Evolutionary conservation across 2,113 vertebrate genomes (phyloP).

Genomic region (Octodon degus): DNA sequence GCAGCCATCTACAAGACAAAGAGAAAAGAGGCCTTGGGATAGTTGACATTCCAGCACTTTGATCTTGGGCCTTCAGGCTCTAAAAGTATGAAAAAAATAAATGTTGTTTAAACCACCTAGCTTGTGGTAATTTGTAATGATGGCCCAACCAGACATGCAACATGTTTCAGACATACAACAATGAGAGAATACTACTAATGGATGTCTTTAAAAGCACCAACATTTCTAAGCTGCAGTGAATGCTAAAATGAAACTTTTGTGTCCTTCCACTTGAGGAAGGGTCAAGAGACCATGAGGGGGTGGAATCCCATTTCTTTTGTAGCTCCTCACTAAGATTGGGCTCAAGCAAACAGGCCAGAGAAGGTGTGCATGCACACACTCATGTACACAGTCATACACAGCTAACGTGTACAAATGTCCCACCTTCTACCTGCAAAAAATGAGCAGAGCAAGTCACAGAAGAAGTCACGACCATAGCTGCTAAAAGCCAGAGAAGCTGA

Average conservation of each 20-base stretch:
- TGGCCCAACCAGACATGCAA: neutral
- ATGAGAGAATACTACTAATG: neutral
- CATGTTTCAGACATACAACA: neutral
- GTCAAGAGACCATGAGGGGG: neutral
- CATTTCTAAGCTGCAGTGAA: neutral
- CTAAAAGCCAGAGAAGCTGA: neutral
- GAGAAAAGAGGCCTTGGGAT: neutral
- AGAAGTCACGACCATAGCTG: neutral
- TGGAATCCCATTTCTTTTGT: neutral
- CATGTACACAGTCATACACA: neutral
- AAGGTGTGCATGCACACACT: neutral
- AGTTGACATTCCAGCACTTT: neutral
- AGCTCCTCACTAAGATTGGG: neutral
- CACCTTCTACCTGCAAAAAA: neutral
- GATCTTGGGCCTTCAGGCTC: neutral
- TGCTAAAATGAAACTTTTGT: conserved; percentile 2
- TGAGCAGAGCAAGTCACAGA: neutral
- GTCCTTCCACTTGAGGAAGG: neutral
- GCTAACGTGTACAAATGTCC: neutral
- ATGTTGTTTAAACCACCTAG: neutral
- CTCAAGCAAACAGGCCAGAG: neutral
- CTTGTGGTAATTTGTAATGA: neutral
- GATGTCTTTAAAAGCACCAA: neutral
- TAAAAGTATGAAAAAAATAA: neutral
- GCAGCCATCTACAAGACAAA: neutral